phyloP scores from a whole-genome alignment of 2,797 vertebrate species.

The Sebastolobus alascanus region DNA sequence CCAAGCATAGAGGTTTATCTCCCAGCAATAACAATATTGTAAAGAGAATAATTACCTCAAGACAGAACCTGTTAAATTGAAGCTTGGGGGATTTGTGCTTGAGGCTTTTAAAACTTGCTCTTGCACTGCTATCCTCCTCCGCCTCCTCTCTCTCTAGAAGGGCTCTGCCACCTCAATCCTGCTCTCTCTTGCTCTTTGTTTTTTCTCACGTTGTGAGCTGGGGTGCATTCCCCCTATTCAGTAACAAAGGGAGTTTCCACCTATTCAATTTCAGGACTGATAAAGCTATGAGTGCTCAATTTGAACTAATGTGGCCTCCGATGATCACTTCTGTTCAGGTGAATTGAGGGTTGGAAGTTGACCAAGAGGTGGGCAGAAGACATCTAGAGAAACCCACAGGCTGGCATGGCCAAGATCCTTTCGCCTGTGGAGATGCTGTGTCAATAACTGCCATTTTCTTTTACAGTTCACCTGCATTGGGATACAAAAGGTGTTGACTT shows the following conservation, averaged over 20 bases:
- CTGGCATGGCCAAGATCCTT: background rate
- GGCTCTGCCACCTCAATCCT: conserved; percentile 26
- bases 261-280: conserved; percentile 3
- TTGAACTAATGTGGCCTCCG: conserved; percentile 10
- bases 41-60: conserved; percentile 57
- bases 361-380: background rate
- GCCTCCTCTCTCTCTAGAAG: conserved; percentile 5
- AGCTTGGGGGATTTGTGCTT: conserved; percentile 51
- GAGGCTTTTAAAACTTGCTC: conserved; percentile 40
- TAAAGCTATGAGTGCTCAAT: background rate
- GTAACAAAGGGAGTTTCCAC: background rate
- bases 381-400: background rate
- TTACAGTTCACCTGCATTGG: background rate
- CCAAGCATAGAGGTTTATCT: conserved; percentile 36
- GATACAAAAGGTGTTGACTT: background rate
- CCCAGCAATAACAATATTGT: conserved; percentile 31
- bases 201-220: conserved; percentile 11
- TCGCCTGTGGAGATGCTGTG: background rate
- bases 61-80: conserved; percentile 58
- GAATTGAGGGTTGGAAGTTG: background rate
- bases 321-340: conserved; percentile 3
- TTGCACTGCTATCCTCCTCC: conserved; percentile 28
- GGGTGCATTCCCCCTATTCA: conserved; percentile 7
- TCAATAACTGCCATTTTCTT: background rate
- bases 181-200: conserved; percentile 12